These are phyloP conservation scores for Tupaia chinensis DNA, from an alignment of 2,113 vertebrate genomes.

Conservation along the genomic window DNA sequence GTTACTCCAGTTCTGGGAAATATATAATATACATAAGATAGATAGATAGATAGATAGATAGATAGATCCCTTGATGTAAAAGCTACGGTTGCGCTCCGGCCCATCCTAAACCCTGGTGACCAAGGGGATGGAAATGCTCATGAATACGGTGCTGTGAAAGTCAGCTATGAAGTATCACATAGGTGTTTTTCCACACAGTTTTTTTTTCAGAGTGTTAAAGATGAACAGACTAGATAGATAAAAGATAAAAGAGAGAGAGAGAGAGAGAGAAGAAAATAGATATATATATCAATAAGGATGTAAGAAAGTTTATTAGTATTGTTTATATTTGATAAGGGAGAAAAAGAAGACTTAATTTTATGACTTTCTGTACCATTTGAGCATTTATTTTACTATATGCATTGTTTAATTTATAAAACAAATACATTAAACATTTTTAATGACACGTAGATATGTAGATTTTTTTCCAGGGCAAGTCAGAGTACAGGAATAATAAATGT, in stretches of 20 bases:
- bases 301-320: not conserved
- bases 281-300: not conserved
- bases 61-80: not conserved
- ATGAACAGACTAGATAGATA: not conserved
- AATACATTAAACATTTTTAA: not conserved
- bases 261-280: not conserved
- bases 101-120: not conserved
- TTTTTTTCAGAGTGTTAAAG: too few relatives aligned
- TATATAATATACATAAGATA: too few relatives aligned
- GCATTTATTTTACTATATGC: not conserved
- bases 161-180: not conserved
- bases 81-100: not conserved
- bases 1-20: too few relatives aligned
- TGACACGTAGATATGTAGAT: not conserved
- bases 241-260: not conserved
- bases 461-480: not conserved
- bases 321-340: not conserved
- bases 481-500: not conserved
- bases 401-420: constrained; percentile 46
- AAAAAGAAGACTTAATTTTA: not conserved
- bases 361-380: constrained; percentile 13
- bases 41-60: too few relatives aligned
- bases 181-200: not conserved
- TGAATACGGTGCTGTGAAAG: not conserved
- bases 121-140: not conserved